A percentile compares a stretch with the other conserved stretches of the same genome.
Evolutionary conservation across 1,140 invertebrate genomes (phyloP).

Genomic region (Lanistes nyassanus): DNA sequence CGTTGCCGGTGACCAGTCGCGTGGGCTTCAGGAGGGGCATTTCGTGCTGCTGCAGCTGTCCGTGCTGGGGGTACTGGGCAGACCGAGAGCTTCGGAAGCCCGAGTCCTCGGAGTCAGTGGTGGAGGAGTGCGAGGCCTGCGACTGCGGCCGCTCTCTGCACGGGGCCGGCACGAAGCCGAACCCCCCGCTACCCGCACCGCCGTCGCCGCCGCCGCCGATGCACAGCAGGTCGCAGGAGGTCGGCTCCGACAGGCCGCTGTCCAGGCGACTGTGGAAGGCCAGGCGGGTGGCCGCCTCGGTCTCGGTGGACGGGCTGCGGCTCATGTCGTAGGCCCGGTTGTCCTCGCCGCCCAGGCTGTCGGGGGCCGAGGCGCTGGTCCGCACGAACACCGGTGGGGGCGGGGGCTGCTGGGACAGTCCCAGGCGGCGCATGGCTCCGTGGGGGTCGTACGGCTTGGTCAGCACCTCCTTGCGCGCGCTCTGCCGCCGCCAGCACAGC

Average conservation of each 20-base stretch:
- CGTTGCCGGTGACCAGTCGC: conserved; percentile 18
- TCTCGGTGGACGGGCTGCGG: conserved; percentile 38
- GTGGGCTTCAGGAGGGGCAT: conserved; percentile 44
- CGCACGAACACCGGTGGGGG: conserved; percentile 34
- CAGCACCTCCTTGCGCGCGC: conserved; percentile 44
- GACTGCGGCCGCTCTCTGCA: conserved; percentile 47
- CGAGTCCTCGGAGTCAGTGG: conserved; percentile 56
- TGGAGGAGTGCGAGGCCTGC: conserved; percentile 46
- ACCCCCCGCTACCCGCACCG: background rate
- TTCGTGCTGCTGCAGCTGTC: conserved; percentile 39
- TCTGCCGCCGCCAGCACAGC: conserved; percentile 55
- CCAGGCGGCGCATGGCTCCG: conserved; percentile 36
- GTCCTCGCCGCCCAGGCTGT: conserved; percentile 20
- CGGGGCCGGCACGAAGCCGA: background rate
- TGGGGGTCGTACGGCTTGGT: conserved; percentile 54
- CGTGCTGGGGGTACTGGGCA: conserved; percentile 42
- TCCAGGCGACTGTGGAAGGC: conserved; percentile 47
- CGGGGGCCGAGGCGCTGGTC: conserved; percentile 4
- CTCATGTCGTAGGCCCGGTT: conserved; percentile 47
- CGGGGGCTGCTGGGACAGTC: conserved; percentile 34
- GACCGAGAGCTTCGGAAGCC: conserved; percentile 54
- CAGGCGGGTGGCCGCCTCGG: conserved; percentile 14
- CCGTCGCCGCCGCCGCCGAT: background rate
- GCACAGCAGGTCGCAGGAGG: conserved; percentile 40
- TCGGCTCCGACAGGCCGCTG: conserved; percentile 53